Conservation (phyloP, 2,888 invertebrate genomes). For the Pollenia angustigena region DNA sequence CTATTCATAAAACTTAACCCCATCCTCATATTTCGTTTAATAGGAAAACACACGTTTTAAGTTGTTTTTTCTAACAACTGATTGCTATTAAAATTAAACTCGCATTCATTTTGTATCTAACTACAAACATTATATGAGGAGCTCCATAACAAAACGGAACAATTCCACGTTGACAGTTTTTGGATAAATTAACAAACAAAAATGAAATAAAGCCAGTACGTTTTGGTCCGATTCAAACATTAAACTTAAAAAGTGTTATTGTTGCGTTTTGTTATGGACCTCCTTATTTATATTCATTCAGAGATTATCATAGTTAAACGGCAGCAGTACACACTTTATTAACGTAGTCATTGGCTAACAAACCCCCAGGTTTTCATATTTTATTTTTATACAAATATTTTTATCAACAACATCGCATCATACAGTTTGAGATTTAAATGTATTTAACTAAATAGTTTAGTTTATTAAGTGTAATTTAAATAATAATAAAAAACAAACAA, state of each 20-base stretch:
- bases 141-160: too few relatives aligned
- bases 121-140: too few relatives aligned
- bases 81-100: conserved; percentile 27
- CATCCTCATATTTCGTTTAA: not conserved
- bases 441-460: conserved; percentile 69
- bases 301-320: conserved; percentile 46
- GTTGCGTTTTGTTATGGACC: not conserved
- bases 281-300: too few relatives aligned
- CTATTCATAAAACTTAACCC: too few relatives aligned
- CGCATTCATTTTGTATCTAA: too few relatives aligned
- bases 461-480: conserved; percentile 73
- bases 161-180: too few relatives aligned
- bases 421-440: conserved; percentile 52
- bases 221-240: too few relatives aligned
- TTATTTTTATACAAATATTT: not conserved
- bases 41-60: too few relatives aligned
- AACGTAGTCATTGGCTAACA: conserved; percentile 42
- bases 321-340: conserved; percentile 42
- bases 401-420: conserved; percentile 28
- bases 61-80: not conserved
- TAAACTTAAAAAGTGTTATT: not conserved
- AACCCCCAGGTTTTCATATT: conserved; percentile 2
- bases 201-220: too few relatives aligned
- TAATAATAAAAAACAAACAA: conserved; percentile 53
- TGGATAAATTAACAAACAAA: too few relatives aligned